Evolutionary conservation across 2,888 invertebrate genomes (phyloP).

Genomic region (Andrena camellia): DNA sequence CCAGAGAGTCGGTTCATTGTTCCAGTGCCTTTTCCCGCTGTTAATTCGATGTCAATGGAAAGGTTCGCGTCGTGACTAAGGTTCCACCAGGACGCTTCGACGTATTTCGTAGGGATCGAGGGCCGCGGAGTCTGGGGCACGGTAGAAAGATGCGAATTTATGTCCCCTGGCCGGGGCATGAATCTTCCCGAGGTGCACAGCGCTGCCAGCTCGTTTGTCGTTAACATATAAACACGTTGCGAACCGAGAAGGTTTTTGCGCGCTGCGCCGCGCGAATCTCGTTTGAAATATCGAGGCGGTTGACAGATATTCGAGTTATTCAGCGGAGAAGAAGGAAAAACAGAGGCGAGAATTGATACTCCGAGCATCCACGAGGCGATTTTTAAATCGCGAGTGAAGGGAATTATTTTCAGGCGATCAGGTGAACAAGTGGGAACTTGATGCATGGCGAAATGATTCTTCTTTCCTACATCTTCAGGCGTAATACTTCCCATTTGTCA

Average conservation of each 20-base stretch:
- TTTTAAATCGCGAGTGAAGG: not conserved
- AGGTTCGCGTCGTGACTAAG: not conserved
- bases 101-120: too few species aligned
- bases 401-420: not conserved
- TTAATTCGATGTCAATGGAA: not conserved
- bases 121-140: not conserved
- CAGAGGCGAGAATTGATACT: not conserved
- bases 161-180: not conserved
- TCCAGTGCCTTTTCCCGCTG: not conserved
- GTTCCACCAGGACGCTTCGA: not conserved
- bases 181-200: not conserved
- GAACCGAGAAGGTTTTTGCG: not conserved
- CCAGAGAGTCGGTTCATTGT: not conserved
- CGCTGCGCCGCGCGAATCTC: not conserved
- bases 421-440: not conserved
- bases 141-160: not conserved
- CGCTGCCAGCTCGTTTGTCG: slow-evolving; percentile 10
- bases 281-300: slow-evolving; percentile 7
- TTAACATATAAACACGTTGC: not conserved
- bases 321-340: not conserved
- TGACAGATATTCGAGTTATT: slow-evolving; percentile 14
- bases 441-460: not conserved
- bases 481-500: too few species aligned
- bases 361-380: too few species aligned
- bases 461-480: too few species aligned